Base-by-base conservation (phyloP, 2,113 vertebrate species). In the Merops nubicus region DNA sequence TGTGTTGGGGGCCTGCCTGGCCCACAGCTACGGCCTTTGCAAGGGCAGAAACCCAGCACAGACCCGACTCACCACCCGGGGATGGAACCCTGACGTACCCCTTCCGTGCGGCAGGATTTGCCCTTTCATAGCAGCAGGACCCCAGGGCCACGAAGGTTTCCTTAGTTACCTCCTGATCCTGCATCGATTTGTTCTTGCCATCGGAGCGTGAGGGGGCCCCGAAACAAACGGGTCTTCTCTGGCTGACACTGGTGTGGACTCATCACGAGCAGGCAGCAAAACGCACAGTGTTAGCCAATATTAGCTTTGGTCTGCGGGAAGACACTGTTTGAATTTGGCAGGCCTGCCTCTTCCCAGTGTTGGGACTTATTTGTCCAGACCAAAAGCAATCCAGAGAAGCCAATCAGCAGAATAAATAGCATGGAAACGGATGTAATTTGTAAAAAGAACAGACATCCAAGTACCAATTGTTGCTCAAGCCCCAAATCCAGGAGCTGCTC, bases 21-120 rank as follows among this genome's bases (percentile, higher is more conserved):
- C n/a, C n/a, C n/a, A n/a, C n/a, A n/a, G n/a, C n/a, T n/a, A n/a
- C n/a, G n/a, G n/a, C n/a, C n/a, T n/a, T n/a, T n/a, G n/a, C n/a
- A n/a, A n/a, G n/a, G n/a, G n/a, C n/a, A n/a, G n/a, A n/a, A n/a
- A n/a, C n/a, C n/a, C n/a, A n/a, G n/a, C n/a, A n/a, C n/a, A n/a
- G n/a, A n/a, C n/a, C n/a, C n/a, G n/a, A n/a, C n/a, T n/a, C n/a
- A n/a, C n/a, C n/a, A n/a, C n/a, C n/a, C n/a, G n/a, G n/a, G n/a
- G n/a, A n/a, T n/a, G n/a, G n/a, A n/a, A n/a, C 16, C 54, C 70
- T 3, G 12, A 12, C 0, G 0, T 4, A 28, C 29, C 76, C 4
- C 0, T 7, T 7, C 0, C 1, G 0, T 10, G 20, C 5, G 0
- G 22, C 3, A 12, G 33, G 3, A 8, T 34, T 11, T 25, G 17